Evolutionary conservation across 2,888 invertebrate species (phyloP), one percentile per base, ranked within the genome.

Genomic region (Raillietiella orientalis): DNA sequence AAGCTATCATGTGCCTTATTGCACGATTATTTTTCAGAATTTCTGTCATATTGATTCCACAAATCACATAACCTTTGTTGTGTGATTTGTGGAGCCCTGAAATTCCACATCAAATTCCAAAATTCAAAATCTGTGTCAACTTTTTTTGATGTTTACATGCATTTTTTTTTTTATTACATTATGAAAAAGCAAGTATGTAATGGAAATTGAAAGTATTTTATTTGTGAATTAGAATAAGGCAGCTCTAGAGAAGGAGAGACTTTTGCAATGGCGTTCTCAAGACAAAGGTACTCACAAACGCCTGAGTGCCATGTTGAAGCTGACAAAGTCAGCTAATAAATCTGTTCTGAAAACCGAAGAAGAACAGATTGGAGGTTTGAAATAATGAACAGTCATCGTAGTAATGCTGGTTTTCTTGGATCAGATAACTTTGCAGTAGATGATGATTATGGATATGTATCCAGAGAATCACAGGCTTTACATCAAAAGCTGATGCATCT

Each of bases 241-340:
- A 17, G n/a, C n/a, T n/a, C n/a, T n/a, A n/a, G n/a, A 17, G 19
- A 17, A 17, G 19, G 19, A 17, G 19, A n/a, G n/a, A 17, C 19
- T 17, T 8, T 17, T 17, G 19, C n/a, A 6, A n/a, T n/a, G 6
- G 6, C 19, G 19, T 17, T 6, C 6, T n/a, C 6, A 17, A n/a
- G n/a, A 17, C n/a, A 17, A 17, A 17, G 19, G n/a, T n/a, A 8
- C 19, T 8, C 6, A 17, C 6, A 17, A 17, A 6, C 6, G 19
- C 6, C 6, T 17, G 6, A 8, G 6, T 17, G n/a, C 6, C 6
- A 17, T 17, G 19, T n/a, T 17, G 19, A 17, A n/a, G 19, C 19
- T 17, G n/a, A 17, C 19, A n/a, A 17, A 17, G 19, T 17, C 19
- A 17, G 6, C 19, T 17, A 17, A 17, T n/a, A 17, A 17, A n/a